phyloP scores from a whole-genome alignment of 1,140 invertebrate genomes.

The Bactericera cockerelli region DNA sequence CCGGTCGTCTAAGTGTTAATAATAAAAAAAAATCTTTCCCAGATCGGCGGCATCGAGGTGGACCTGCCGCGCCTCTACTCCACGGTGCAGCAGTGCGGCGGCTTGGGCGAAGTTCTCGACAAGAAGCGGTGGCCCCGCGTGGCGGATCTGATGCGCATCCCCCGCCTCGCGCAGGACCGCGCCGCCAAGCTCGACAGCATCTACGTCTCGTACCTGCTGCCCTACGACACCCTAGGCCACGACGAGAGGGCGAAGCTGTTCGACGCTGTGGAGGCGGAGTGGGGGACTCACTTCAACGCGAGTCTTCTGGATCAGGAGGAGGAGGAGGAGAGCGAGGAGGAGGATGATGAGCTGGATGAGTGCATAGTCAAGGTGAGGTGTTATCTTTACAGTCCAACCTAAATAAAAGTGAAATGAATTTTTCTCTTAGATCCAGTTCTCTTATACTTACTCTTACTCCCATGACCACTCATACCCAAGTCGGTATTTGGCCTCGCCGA shows the following conservation, averaged over 20 bases:
- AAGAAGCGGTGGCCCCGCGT: constrained; percentile 82
- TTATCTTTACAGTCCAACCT: no score
- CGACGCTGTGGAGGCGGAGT: constrained; percentile 56
- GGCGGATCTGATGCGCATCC: constrained; percentile 73
- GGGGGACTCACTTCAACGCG: constrained; percentile 39
- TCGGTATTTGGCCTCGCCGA: no score
- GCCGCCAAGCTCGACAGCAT: constrained; percentile 76
- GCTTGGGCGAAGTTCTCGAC: constrained; percentile 75
- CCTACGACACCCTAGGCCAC: constrained; percentile 70
- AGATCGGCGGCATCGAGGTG: constrained; percentile 79
- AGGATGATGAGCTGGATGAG: constrained; percentile 39
- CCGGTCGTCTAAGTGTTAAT: no score
- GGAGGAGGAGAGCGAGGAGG: constrained; percentile 25
- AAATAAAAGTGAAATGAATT: no score
- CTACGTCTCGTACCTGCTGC: constrained; percentile 84
- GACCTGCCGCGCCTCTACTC: constrained; percentile 74
- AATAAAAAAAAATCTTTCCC: no score
- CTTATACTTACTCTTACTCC: no score
- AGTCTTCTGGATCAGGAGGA: constrained; percentile 23
- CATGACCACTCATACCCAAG: no score
- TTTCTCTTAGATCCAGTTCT: no score
- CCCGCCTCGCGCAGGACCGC: constrained; percentile 64
- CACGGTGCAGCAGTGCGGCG: constrained; percentile 69
- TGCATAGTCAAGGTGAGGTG: constrained; percentile 60
- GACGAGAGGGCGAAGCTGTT: constrained; percentile 39